Base-by-base conservation (phyloP, 2,888 invertebrate genomes). In the Tipula vernalis region DNA sequence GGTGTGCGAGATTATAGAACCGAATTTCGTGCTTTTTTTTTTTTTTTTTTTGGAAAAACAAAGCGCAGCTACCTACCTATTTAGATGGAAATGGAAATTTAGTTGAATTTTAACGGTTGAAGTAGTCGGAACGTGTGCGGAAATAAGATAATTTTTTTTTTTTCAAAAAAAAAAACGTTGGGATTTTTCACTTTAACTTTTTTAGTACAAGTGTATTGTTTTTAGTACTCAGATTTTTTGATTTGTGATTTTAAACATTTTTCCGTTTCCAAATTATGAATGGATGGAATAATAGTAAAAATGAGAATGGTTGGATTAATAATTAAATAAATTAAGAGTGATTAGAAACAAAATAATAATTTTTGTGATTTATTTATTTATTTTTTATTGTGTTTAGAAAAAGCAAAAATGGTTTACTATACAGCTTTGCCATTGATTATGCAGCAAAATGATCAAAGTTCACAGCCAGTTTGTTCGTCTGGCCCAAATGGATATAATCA, bases 321-420 rank as follows among this genome's bases (percentile, higher is more conserved):
- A 71, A 28, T 71, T 28, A 71, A 83, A 84, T 36, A 39, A 84
- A 39, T n/a, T 84, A 39, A 36, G 18, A 36, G 36, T 84, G 36
- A 84, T 39, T 84, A 84, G 84, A 39, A 39, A 84, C n/a, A 84
- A 39, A 84, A 84, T 39, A 28, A 28, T 84, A 84, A 71, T 71
- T 28, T 28, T 28, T 18, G 71, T 71, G 71, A 39, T 85, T 85
- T 85, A 57, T 41, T 41, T 87, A 47, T 18, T 86, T 86, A 36
- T 87, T 86, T 51, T 87, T 36, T 86, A 5, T 28, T n/a, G 51
- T 36, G 51, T 57, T 18, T 36, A 91, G 91, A 91, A 88, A 89
- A 89, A 88, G 88, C 88, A 89, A 91, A 91, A 88, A 92, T 92
- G 91, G 92, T 92, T 87, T 92, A 92, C 88, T 91, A 92, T 88